Base-by-base conservation (phyloP, 2,888 invertebrate genomes). In the Torymus aiolomorphi region DNA sequence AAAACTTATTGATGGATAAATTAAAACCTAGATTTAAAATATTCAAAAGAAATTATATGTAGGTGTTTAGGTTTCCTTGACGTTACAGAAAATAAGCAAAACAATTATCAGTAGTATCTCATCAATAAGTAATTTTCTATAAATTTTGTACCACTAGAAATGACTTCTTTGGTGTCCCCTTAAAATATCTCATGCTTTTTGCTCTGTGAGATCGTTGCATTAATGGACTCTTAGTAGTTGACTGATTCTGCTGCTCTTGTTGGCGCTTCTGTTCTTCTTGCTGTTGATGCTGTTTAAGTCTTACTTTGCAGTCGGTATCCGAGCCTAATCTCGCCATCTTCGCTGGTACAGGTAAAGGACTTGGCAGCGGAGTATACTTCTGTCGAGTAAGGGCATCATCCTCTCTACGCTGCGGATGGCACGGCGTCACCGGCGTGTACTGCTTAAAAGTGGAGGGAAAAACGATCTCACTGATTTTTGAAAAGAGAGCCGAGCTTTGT, bases 401-500 rank as follows among this genome's bases (percentile, higher is more conserved):
- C 5, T 72, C 61, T 52, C 24, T 52, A 2, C 62, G 71, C 14
- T 69, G 66, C n/a, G 83, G 74, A 49, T 82, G 80, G 14, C 78
- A 71, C 3, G 86, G 82, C 73, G 81, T 84, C 18, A 83, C 82
- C 62, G 83, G 83, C 79, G 85, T 86, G 59, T 87, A 84, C 71
- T 86, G 86, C 78, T 87, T 87, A 65, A 86, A 86, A 13, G 84
- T 83, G 12, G 87, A 86, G 52, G 87, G 84, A 77, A 88, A 86
- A 69, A 85, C 86, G 10, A 89, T 85, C 24, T 88, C 85, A 75
- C 84, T 84, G 4, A 88, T 73, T 82, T 87, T 88, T 2, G 87
- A 84, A 10, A 88, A 84, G 42, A 86, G 78, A 1, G 85, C 85
- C 56, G 84, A 79, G 31, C 80, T 83, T 14, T 85, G 80, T 63